phyloP scores from a whole-genome alignment of 1,140 invertebrate species.

The Ptiloglossa arizonensis region DNA sequence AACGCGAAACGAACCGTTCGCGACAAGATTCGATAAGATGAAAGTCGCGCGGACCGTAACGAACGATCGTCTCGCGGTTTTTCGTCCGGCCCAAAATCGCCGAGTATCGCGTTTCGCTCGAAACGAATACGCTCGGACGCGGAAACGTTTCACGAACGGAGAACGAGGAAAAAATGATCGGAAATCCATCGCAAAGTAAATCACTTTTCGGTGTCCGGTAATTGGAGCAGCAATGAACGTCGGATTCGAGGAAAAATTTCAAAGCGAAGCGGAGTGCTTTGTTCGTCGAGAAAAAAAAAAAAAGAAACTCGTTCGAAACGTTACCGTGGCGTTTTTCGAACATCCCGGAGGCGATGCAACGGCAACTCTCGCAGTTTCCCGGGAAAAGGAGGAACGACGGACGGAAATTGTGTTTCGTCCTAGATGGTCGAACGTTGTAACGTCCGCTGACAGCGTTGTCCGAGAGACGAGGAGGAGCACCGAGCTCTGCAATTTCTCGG shows the following conservation, averaged over 20 bases:
- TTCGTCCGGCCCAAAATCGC: too few relatives aligned
- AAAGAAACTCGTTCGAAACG: conserved; percentile 4
- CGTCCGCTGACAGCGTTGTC: background rate
- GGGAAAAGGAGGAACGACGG: background rate
- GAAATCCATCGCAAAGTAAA: background rate
- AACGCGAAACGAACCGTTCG: background rate
- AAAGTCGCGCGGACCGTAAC: too few relatives aligned
- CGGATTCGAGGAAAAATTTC: background rate
- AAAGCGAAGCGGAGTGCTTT: background rate
- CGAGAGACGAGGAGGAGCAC: background rate
- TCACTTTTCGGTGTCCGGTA: background rate
- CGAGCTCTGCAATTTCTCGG: background rate
- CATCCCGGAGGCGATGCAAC: background rate
- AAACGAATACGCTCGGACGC: too few relatives aligned
- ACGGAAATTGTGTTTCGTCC: background rate
- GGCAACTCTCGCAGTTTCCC: background rate
- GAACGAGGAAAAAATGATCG: background rate
- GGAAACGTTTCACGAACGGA: background rate
- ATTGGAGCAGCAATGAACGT: background rate
- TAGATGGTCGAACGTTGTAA: background rate
- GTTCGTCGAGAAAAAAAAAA: background rate
- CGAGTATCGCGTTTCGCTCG: too few relatives aligned
- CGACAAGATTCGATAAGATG: too few relatives aligned
- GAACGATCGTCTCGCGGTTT: too few relatives aligned
- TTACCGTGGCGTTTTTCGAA: background rate